Evolutionary conservation across 2,113 vertebrate genomes (phyloP), one percentile per base, ranked within the genome.

Genomic region (Murina feae): DNA sequence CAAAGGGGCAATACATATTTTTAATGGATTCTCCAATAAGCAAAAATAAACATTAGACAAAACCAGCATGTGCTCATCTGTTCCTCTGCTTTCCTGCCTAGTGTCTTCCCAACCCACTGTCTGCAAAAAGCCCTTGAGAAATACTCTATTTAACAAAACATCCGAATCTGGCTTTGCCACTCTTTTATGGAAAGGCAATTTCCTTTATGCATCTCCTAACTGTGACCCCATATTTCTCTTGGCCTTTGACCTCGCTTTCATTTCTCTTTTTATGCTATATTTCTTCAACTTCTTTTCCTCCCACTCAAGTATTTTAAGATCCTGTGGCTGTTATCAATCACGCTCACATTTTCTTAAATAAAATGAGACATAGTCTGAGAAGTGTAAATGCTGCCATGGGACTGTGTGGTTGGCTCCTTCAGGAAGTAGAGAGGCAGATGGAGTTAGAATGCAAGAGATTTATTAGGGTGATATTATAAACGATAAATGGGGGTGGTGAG

Each of bases 121-220:
- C 85, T 92, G 55, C 68, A 85, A 93, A 98, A 96, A 89, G 74
- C 42, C 87, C 0, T 1, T 65, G 58, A 90, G 51, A 84, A 81
- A 37, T 68, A 18, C 30, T 95, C 63, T 69, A 47, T 66, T 96
- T 96, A 93, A 86, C 60, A 78, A 96, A 96, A 97, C 87, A 86
- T 9, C 6, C 1, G 23, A 84, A 55, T 95, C 92, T 92, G 95
- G 95, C 87, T 58, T 95, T 71, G 65, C 84, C 42, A 49, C 71
- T 28, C 84, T 92, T 87, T 96, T 90, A 89, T 42, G 37, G 91
- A 94, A 68, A 37, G 39, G 35, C 89, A 96, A 68, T 97, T 96
- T 95, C 37, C 32, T 96, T 89, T 88, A 72, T 78, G 81, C 79
- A 68, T 76, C 87, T 96, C 91, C 84, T 60, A 39, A 39, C 65